phyloP scores from a whole-genome alignment of 1,140 invertebrate genomes.

The Oedothorax gibbosus region DNA sequence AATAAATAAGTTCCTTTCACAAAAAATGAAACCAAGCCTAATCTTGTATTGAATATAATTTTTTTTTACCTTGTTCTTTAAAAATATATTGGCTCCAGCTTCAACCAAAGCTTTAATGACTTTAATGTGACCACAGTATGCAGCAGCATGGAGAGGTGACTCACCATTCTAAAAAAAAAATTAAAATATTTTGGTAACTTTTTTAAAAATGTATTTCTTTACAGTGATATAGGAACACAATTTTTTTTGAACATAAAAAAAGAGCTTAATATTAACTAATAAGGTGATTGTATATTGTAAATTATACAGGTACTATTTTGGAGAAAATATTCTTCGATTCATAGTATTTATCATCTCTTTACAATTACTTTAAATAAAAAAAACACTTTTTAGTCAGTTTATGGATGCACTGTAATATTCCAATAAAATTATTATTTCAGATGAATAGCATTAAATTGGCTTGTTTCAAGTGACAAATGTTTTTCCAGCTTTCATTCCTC shows the following conservation, averaged over 20 bases:
- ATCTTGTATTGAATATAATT: too few relatives aligned
- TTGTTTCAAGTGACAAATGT: too few relatives aligned
- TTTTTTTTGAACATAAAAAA: not conserved
- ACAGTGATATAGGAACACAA: not conserved
- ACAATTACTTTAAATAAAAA: too few relatives aligned
- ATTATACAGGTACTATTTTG: not conserved
- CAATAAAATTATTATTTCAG: too few relatives aligned
- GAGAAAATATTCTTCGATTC: not conserved
- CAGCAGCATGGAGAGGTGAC: conserved; percentile 87
- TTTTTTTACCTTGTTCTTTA: conserved; percentile 74
- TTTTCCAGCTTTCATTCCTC: too few relatives aligned
- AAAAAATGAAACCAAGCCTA: too few relatives aligned
- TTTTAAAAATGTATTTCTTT: not conserved
- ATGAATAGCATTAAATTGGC: too few relatives aligned
- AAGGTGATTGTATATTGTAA: not conserved
- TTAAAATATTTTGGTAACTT: not conserved
- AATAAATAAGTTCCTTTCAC: too few relatives aligned
- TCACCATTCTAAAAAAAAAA: conserved; percentile 83
- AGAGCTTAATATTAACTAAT: not conserved
- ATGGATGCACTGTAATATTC: too few relatives aligned
- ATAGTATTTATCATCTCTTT: too few relatives aligned
- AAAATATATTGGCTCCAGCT: conserved; percentile 77
- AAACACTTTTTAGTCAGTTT: too few relatives aligned
- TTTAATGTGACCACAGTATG: conserved; percentile 85
- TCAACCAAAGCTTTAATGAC: conserved; percentile 82